Evolutionary conservation across 1,140 invertebrate species (phyloP), one percentile per base, ranked within the genome.

Genomic region (Drosophila bipectinata): DNA sequence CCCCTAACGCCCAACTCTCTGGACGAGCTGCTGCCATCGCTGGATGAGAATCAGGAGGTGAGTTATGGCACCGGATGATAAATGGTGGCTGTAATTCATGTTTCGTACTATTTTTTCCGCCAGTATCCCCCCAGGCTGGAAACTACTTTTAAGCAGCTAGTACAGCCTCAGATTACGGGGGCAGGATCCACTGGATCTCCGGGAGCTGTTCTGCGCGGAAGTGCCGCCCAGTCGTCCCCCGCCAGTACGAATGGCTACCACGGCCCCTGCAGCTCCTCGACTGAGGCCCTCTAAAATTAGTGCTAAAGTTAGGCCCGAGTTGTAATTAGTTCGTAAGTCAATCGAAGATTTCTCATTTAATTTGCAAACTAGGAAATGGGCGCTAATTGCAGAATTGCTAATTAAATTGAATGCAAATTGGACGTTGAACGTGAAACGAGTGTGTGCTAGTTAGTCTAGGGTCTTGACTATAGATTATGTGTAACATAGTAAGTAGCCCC

Each of bases 1-100:
- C 95, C 95, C 1, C 93, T 95, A 66, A 95, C 95, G 37, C 95
- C 95, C 5, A 95, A 95, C 90, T 96, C 96, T 39, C 95, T 95
- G 48, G 96, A 96, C 90, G 95, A 96, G 88, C 93, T 96, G 75
- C 92, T 95, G 71, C 95, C 95, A 21, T 94, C 95, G 61, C 94
- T 96, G 53, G 95, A 95, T 89, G 95, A 96, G 92, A 94, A 94
- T 71, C 94, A 95, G 92, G 95, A 96, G 93, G 94, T 95, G 90
- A 76, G 80, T 69, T n/a, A 8, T 9, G 9, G 39, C 9, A 28
- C 14, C 28, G 1, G 0, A 10, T 10, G 1, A 3, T 39, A 12
- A 26, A 30, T 30, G 28, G 0, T 8, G 14, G 1, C 6, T 34
- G 12, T 34, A 9, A 18, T n/a, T 2, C 21, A 2, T 10, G 0